Percentiles rank a stretch among this genome's conserved stretches.
Conservation (phyloP, 2,888 invertebrate species). For the Agrochola circellaris region DNA sequence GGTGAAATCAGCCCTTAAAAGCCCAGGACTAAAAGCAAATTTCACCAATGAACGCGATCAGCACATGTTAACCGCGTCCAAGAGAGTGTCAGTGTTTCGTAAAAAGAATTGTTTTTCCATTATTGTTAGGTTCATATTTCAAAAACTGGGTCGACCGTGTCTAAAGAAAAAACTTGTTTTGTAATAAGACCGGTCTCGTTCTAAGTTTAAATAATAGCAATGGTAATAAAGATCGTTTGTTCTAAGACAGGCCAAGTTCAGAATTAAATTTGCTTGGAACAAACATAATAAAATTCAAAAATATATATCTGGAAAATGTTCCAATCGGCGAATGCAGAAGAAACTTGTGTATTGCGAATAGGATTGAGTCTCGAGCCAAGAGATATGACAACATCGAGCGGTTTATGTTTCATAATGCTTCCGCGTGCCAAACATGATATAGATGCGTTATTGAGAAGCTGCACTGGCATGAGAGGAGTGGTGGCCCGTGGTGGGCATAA, state of each 20-base stretch:
- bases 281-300: constrained; percentile 2
- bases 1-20: too few species aligned
- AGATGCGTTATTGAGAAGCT: constrained; percentile 11
- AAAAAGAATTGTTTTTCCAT: too few species aligned
- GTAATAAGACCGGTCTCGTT: too few species aligned
- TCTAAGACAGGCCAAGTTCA: constrained; percentile 10
- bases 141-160: too few species aligned
- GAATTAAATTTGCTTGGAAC: constrained; percentile 6
- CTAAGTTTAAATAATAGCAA: too few species aligned
- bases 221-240: background rate
- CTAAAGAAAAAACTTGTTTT: too few species aligned
- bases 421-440: background rate
- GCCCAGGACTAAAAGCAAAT: too few species aligned
- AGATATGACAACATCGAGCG: constrained; percentile 28
- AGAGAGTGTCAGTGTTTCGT: too few species aligned
- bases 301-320: constrained; percentile 20
- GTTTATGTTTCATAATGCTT: constrained; percentile 17
- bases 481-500: too few species aligned
- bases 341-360: constrained; percentile 12
- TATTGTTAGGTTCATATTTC: too few species aligned
- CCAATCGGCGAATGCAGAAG: background rate
- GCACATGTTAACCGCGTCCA: too few species aligned
- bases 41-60: too few species aligned
- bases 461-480: background rate
- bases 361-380: constrained; percentile 43